A percentile compares a stretch with the other conserved stretches of the same genome.
These are phyloP conservation scores for Ischnura elegans DNA, from an alignment of 2,888 invertebrate genomes.

Conservation along the genomic window DNA sequence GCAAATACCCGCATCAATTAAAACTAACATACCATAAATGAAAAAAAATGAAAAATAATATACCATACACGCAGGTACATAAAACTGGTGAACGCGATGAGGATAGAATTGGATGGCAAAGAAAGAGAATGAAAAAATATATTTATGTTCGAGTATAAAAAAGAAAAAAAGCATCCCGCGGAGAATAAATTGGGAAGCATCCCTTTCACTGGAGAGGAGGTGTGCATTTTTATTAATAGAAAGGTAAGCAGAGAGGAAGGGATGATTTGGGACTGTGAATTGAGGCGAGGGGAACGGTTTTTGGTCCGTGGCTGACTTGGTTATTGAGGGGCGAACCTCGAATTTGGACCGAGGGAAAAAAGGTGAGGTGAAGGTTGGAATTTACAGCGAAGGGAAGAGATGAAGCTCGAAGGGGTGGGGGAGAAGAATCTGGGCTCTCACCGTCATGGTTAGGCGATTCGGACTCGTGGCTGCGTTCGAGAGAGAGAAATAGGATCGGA, in stretches of 20 bases:
- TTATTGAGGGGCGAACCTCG: neutral
- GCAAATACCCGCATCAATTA: too few relatives aligned
- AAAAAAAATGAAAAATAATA: too few relatives aligned
- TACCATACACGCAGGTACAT: too few relatives aligned
- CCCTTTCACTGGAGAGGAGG: conserved; percentile 57
- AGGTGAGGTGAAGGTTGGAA: conserved; percentile 20
- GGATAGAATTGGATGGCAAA: neutral
- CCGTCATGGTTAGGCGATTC: neutral
- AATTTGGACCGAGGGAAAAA: neutral
- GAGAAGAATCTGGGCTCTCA: neutral
- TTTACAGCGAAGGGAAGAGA: neutral
- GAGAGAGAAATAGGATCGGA: neutral
- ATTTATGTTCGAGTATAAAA: too few relatives aligned
- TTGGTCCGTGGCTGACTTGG: neutral
- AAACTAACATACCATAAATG: too few relatives aligned
- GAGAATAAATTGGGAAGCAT: conserved; percentile 59
- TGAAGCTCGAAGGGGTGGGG: neutral
- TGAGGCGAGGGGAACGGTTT: neutral
- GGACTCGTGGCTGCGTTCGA: neutral
- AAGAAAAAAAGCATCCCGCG: neutral
- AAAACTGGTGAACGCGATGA: neutral
- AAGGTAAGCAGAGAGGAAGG: conserved; percentile 34
- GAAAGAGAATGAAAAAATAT: neutral
- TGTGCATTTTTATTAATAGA: conserved; percentile 64
- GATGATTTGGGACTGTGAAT: neutral